Evolutionary conservation across 2,797 vertebrate species (phyloP).

Genomic region (Hyperoplus immaculatus): DNA sequence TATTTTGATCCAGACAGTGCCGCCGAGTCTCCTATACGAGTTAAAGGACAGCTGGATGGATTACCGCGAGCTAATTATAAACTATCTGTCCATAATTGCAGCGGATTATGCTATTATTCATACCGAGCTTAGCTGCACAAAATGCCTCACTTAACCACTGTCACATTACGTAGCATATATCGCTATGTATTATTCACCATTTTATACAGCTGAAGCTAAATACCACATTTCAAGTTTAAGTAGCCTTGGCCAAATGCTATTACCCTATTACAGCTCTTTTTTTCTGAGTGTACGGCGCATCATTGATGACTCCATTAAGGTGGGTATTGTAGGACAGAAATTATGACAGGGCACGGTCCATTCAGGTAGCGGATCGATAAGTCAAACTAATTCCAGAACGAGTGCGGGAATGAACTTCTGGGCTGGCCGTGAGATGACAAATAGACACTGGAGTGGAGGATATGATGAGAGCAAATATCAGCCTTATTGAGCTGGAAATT

Average conservation of each 20-base stretch:
- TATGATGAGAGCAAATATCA: conserved; percentile 54
- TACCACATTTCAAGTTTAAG: conserved; percentile 46
- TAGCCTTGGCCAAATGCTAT: conserved; percentile 42
- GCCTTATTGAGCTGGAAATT: conserved; percentile 49
- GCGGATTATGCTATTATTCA: conserved; percentile 73
- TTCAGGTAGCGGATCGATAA: conserved; percentile 63
- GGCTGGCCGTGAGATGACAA: conserved; percentile 61
- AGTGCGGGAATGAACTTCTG: conserved; percentile 54
- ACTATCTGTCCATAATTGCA: conserved; percentile 76
- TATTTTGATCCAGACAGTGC: conserved; percentile 63
- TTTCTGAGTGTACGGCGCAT: conserved; percentile 40
- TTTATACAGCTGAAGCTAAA: conserved; percentile 59
- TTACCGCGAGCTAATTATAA: conserved; percentile 77
- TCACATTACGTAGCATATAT: conserved; percentile 57
- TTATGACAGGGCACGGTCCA: conserved; percentile 52
- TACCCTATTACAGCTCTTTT: conserved; percentile 41
- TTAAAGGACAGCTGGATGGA: conserved; percentile 68
- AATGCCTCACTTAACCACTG: conserved; percentile 50
- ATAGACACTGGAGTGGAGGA: conserved; percentile 48
- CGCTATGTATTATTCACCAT: conserved; percentile 63
- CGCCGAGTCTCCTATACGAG: conserved; percentile 52
- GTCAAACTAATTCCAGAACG: conserved; percentile 48
- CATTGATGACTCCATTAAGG: conserved; percentile 63
- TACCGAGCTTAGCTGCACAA: conserved; percentile 61
- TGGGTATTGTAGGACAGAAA: conserved; percentile 52